These are phyloP conservation scores for Erythrocercus mccallii DNA, from an alignment of 2,113 vertebrate species.

Conservation along the genomic window DNA sequence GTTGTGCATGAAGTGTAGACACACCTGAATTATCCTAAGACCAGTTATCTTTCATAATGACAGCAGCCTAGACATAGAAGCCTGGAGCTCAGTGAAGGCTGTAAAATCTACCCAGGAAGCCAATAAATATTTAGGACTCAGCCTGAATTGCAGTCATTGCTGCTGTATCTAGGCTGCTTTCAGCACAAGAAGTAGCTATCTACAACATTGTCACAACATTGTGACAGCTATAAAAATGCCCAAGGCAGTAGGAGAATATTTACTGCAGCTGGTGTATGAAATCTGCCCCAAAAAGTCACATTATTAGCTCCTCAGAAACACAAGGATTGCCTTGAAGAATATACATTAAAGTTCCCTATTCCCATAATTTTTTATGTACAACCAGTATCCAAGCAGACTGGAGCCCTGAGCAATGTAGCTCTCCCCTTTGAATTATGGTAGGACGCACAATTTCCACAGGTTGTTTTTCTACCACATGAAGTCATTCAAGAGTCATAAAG, in stretches of 20 bases:
- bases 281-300: neutral
- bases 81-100: neutral
- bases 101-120: conserved; percentile 32
- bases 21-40: neutral
- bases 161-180: conserved; percentile 4
- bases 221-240: conserved; percentile 16
- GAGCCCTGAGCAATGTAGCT: neutral
- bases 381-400: neutral
- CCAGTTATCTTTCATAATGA: neutral
- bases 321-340: neutral
- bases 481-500: conserved; percentile 17
- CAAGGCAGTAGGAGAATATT: neutral
- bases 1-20: neutral
- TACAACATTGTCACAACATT: neutral
- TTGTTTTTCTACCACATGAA: conserved; percentile 3
- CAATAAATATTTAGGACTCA: conserved; percentile 39
- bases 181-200: neutral
- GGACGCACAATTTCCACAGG: conserved; percentile 16
- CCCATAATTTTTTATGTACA: neutral
- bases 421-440: neutral
- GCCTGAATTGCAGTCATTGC: conserved; percentile 1
- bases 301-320: neutral
- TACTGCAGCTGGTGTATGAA: neutral
- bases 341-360: neutral
- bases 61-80: neutral